Evolutionary conservation across 2,888 invertebrate species (phyloP).

Genomic region (Xestia sexstrigata): DNA sequence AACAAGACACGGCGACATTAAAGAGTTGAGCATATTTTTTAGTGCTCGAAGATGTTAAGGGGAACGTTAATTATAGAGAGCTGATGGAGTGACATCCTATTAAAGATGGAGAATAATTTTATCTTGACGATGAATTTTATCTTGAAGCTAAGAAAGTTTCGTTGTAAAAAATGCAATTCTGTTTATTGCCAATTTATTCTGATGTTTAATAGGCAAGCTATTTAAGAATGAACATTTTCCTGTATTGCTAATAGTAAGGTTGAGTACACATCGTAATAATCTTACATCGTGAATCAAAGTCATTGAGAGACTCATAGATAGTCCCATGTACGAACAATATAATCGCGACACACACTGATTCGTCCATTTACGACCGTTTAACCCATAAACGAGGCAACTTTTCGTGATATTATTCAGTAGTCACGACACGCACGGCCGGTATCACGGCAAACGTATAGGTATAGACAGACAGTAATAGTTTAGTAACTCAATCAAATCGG

Average conservation of each 20-base stretch:
- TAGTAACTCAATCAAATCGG: conserved; percentile 86
- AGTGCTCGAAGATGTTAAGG: conserved; percentile 71
- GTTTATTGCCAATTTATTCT: conserved; percentile 20
- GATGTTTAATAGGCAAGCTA: neutral
- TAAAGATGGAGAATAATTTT: conserved; percentile 50
- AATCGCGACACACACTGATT: conserved; percentile 61
- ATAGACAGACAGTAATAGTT: conserved; percentile 79
- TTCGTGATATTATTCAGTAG: conserved; percentile 71
- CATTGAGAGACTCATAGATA: conserved; percentile 10
- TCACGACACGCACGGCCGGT: conserved; percentile 70
- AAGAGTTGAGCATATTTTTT: conserved; percentile 77
- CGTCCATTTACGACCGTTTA: conserved; percentile 69
- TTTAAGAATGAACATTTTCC: neutral
- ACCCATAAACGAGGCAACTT: conserved; percentile 69
- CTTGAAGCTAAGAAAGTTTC: conserved; percentile 27
- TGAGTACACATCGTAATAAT: conserved; percentile 1
- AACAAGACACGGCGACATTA: conserved; percentile 71
- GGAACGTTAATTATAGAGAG: conserved; percentile 76
- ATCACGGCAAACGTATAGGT: conserved; percentile 64
- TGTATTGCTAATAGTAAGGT: neutral
- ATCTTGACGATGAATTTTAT: conserved; percentile 47
- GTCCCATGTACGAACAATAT: conserved; percentile 42
- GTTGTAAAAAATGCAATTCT: conserved; percentile 24
- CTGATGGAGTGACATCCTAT: conserved; percentile 59
- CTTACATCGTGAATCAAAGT: conserved; percentile 14